These are phyloP conservation scores for Meganola albula DNA, from an alignment of 2,888 invertebrate species.

Conservation along the genomic window DNA sequence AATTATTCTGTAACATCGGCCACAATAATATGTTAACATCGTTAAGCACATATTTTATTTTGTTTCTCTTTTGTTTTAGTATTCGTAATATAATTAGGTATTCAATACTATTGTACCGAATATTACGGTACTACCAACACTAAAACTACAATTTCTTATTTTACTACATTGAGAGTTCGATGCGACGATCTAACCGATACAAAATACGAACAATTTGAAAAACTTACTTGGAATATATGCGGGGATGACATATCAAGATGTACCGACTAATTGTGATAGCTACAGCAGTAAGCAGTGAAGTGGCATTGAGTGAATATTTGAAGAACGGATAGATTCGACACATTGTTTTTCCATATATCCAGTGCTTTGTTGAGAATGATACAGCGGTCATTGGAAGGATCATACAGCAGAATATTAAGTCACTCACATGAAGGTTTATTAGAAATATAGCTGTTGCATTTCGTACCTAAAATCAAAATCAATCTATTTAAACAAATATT, in stretches of 20 bases:
- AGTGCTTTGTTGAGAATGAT: constrained; percentile 82
- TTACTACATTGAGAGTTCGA: too few relatives aligned
- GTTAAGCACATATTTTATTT: too few relatives aligned
- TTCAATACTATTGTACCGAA: too few relatives aligned
- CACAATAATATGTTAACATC: too few relatives aligned
- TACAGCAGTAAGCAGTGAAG: constrained; percentile 87
- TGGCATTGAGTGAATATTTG: constrained; percentile 84
- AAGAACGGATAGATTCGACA: constrained; percentile 86
- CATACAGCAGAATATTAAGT: constrained; percentile 88
- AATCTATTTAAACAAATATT: too few relatives aligned
- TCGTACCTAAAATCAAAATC: constrained; percentile 82
- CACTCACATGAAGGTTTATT: constrained; percentile 86
- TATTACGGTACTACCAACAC: too few relatives aligned
- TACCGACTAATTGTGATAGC: constrained; percentile 90
- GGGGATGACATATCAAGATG: constrained; percentile 88
- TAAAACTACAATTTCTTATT: too few relatives aligned
- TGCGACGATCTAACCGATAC: too few relatives aligned
- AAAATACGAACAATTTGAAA: too few relatives aligned
- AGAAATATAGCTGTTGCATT: constrained; percentile 91
- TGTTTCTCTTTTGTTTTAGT: too few relatives aligned
- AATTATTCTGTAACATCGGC: too few relatives aligned
- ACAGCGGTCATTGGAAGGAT: constrained; percentile 86
- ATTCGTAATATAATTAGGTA: too few relatives aligned
- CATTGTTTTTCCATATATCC: constrained; percentile 82
- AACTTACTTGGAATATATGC: constrained; percentile 84